phyloP scores from a whole-genome alignment of 2,888 invertebrate genomes.

The Ormia ochracea region DNA sequence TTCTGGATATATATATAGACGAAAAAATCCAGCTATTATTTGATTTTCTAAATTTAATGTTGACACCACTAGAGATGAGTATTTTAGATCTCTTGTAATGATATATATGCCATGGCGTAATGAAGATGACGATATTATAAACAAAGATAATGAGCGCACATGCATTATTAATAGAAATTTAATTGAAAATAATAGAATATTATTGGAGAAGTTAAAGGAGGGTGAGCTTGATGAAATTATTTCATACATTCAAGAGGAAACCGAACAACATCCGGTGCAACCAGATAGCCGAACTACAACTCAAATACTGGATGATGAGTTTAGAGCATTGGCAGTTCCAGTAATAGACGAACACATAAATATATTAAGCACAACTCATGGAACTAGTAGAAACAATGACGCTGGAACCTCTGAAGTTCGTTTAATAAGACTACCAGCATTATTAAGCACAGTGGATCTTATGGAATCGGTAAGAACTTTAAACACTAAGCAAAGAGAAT shows the following conservation, averaged over 20 bases:
- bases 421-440: conserved; percentile 12
- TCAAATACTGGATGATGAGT: conserved; percentile 33
- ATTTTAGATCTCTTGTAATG: background rate
- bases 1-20: background rate
- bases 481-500: too few species aligned
- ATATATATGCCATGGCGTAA: conserved; percentile 1
- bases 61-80: background rate
- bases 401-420: background rate
- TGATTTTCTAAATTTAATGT: background rate
- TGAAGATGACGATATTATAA: background rate
- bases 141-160: background rate
- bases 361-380: background rate
- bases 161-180: background rate
- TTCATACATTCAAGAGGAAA: background rate
- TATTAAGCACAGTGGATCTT: background rate
- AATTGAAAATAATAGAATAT: background rate
- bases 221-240: conserved; percentile 20
- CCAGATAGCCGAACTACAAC: background rate
- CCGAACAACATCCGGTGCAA: too few species aligned
- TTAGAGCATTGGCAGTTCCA: conserved; percentile 22
- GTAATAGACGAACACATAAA: conserved; percentile 12
- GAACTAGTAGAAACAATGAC: background rate
- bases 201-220: conserved; percentile 1
- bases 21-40: background rate
- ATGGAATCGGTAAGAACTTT: too few species aligned